Percentiles rank a stretch among this genome's conserved stretches.
Conservation (phyloP, 2,888 invertebrate species). For the Sceliomorpha sp. region DNA sequence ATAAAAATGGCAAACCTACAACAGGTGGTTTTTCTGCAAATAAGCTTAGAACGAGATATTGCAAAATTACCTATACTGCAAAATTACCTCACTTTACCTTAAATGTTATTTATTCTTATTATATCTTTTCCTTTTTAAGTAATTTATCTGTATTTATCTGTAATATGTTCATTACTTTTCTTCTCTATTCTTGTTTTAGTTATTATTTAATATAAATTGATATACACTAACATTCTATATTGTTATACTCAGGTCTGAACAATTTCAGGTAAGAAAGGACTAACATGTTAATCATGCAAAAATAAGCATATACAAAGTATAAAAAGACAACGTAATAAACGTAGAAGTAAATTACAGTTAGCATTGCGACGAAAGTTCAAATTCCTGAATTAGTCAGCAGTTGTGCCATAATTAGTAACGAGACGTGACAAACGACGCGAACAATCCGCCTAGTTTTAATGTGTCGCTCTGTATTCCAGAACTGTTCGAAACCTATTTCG, state of each 20-base stretch:
- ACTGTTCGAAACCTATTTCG: slow-evolving; percentile 54
- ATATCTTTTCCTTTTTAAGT: too few species aligned
- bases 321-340: slow-evolving; percentile 26
- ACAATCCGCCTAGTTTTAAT: slow-evolving; percentile 49
- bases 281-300: slow-evolving; percentile 13
- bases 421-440: slow-evolving; percentile 48
- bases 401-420: slow-evolving; percentile 45
- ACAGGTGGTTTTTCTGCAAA: too few species aligned
- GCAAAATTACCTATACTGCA: too few species aligned
- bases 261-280: slow-evolving; percentile 26
- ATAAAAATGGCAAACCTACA: too few species aligned
- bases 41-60: too few species aligned
- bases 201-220: too few species aligned
- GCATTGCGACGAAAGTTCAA: slow-evolving; percentile 37
- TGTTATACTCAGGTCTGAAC: slow-evolving; percentile 28
- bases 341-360: slow-evolving; percentile 7
- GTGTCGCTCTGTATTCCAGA: slow-evolving; percentile 49
- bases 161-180: too few species aligned
- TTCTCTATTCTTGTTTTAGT: too few species aligned
- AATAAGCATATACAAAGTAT: too few species aligned
- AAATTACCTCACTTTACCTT: too few species aligned
- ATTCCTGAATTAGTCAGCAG: slow-evolving; percentile 44
- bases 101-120: too few species aligned
- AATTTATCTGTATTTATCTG: too few species aligned
- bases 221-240: slow-evolving; percentile 16